Evolutionary conservation across 2,113 vertebrate species (phyloP).

Genomic region (Ovis canadensis): DNA sequence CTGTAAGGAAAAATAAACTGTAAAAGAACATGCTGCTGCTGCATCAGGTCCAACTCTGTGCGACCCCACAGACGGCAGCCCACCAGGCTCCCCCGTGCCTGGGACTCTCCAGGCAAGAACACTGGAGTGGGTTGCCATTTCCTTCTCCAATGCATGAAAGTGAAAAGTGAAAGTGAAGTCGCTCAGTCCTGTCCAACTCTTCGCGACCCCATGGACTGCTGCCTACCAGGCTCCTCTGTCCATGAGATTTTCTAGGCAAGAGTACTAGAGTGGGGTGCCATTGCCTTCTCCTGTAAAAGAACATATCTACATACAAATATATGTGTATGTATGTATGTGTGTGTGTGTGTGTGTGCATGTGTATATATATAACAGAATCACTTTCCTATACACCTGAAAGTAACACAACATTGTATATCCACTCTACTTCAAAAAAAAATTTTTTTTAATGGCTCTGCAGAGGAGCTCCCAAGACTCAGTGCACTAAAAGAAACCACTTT

Average conservation of each 20-base stretch:
- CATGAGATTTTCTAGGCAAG: no score
- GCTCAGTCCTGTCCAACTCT: no score
- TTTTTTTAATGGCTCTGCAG: background rate
- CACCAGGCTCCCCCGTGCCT: no score
- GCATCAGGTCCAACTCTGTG: no score
- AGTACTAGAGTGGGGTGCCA: no score
- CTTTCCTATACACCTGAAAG: background rate
- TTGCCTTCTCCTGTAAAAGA: background rate
- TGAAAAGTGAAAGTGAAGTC: no score
- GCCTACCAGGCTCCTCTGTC: no score
- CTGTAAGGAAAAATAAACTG: background rate
- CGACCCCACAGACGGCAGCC: no score
- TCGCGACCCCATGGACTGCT: accelerated
- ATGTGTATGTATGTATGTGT: background rate
- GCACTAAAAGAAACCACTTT: background rate
- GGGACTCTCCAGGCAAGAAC: no score
- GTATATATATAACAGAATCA: background rate
- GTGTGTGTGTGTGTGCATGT: accelerated
- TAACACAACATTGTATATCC: background rate
- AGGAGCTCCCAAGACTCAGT: background rate
- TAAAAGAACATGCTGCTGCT: background rate
- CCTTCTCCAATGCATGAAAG: no score
- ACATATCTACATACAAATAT: background rate
- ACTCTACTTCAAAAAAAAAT: background rate
- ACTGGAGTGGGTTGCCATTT: no score